Conservation (phyloP, 2,797 vertebrate genomes). For the Scolopax bukidnonensis region DNA sequence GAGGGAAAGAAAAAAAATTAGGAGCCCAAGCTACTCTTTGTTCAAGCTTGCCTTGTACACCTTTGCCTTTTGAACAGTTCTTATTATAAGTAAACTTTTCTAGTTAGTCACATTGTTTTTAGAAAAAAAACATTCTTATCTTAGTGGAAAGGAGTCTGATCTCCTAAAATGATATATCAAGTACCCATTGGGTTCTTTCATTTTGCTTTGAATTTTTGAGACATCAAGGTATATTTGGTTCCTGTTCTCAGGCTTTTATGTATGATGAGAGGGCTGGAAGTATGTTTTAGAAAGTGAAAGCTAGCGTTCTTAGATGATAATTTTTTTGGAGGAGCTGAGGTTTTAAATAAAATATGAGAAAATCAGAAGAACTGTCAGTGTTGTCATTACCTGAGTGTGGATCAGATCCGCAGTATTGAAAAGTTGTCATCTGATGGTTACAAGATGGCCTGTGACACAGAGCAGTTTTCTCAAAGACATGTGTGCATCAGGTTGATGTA, state of each 20-base stretch:
- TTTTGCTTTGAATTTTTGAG: constrained; percentile 16
- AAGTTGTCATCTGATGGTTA: constrained; percentile 29
- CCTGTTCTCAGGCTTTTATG: neutral
- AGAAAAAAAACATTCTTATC: neutral
- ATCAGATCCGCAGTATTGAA: constrained; percentile 1
- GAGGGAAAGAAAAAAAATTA: neutral
- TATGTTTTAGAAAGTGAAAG: neutral
- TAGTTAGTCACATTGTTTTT: neutral
- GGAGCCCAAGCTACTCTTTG: neutral
- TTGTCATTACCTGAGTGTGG: neutral
- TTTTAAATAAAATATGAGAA: constrained; percentile 43
- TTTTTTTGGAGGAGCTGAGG: neutral
- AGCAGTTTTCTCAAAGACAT: constrained; percentile 29
- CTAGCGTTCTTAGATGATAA: neutral
- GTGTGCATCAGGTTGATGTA: constrained; percentile 40
- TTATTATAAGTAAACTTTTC: neutral
- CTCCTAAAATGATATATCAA: neutral
- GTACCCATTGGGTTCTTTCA: neutral
- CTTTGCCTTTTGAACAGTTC: neutral
- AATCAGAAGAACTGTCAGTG: constrained; percentile 22
- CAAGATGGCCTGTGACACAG: constrained; percentile 3
- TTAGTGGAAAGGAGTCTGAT: neutral
- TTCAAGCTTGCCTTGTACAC: neutral
- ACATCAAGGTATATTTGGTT: neutral
- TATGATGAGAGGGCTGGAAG: neutral